Evolutionary conservation across 35 echinoderm and acorn worm genomes (phyloP), one percentile per base, ranked within the genome.

Genomic region (Lytechinus variegatus): DNA sequence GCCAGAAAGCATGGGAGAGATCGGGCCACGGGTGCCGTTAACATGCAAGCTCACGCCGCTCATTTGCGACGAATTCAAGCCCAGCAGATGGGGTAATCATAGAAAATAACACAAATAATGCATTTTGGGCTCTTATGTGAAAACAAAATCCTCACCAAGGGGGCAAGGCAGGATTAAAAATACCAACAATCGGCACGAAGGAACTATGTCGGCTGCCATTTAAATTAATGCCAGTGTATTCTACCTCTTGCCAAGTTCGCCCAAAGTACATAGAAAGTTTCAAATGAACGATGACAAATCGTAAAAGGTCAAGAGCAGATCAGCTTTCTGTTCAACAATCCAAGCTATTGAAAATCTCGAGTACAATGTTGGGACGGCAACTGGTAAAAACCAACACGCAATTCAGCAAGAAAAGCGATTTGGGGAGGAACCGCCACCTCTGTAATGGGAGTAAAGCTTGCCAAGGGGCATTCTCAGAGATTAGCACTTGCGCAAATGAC

Each of bases 221-320:
- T 79, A 44, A 44, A 44, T 44, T 44, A 79, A 79, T 79, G 66
- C 66, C 66, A 79, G 66, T 79, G 66, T 79, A 79, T 79, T 79
- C 19, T 79, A 79, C 66, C 66, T 24, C 66, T 79, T 79, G 66
- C 66, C 66, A 90, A 90, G 88, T 90, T 90, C 88, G 52, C 88
- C 13, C 9, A 90, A 90, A 90, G 88, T 90, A 90, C 88, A 90
- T 90, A 79, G 88, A 90, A 54, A 90, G 88, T 90, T 90, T 90
- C 88, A 54, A 90, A 90, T 90, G 88, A 90, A 90, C 88, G 52
- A 90, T 54, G 28, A 54, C 88, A 52, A 54, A 54, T 52, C 16
- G 88, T 54, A 54, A 90, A 90, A 54, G 88, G 88, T 90, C 88
- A 54, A 54, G 88, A 90, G 29, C 88, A 54, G 88, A 19, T 90